phyloP scores from a whole-genome alignment of 1,140 invertebrate genomes.

The Leptestheria dahalacensis region DNA sequence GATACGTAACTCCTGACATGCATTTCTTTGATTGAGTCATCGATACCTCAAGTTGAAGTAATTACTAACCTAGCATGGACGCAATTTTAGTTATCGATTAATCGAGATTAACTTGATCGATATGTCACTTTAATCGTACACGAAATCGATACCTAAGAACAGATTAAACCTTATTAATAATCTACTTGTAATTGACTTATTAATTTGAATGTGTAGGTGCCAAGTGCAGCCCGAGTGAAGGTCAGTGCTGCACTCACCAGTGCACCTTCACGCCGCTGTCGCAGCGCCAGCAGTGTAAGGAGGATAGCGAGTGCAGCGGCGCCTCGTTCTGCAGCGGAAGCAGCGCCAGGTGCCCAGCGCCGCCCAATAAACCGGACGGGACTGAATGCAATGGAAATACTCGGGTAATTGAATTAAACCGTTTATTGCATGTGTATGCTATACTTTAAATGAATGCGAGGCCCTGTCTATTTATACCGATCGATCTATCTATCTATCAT shows the following conservation, averaged over 20 bases:
- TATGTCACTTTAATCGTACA: too few relatives aligned
- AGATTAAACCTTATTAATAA: neutral
- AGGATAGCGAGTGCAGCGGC: constrained; percentile 74
- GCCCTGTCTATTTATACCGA: neutral
- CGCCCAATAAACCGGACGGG: constrained; percentile 56
- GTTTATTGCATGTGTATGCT: neutral
- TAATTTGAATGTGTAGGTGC: too few relatives aligned
- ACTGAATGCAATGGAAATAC: constrained; percentile 71
- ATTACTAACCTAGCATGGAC: too few relatives aligned
- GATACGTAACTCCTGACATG: too few relatives aligned
- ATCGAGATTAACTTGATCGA: too few relatives aligned
- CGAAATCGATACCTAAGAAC: neutral
- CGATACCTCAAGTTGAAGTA: too few relatives aligned
- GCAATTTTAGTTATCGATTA: too few relatives aligned
- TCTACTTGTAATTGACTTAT: neutral
- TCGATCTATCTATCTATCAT: too few relatives aligned
- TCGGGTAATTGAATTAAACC: constrained; percentile 31
- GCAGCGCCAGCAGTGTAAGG: constrained; percentile 43
- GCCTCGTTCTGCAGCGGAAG: constrained; percentile 70
- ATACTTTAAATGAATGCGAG: neutral
- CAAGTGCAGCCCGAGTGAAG: constrained; percentile 71
- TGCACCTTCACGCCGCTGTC: constrained; percentile 57
- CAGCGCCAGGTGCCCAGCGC: constrained; percentile 67
- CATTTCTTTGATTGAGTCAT: too few relatives aligned
- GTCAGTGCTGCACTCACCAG: constrained; percentile 76